Conservation (phyloP, 2,888 invertebrate genomes). For the Andrena hattorfiana region DNA sequence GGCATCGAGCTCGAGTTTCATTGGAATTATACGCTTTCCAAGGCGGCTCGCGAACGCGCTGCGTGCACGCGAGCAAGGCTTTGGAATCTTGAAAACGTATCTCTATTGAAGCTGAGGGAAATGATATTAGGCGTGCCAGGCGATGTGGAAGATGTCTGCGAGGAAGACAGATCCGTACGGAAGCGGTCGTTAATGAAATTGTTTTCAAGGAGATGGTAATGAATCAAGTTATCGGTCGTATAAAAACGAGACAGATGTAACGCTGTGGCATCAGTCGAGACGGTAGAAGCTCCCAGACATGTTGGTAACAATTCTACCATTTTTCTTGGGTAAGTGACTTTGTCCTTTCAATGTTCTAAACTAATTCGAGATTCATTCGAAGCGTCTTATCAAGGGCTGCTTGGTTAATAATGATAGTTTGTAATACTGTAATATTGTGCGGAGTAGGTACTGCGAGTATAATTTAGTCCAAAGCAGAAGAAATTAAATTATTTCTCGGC, state of each 20-base stretch:
- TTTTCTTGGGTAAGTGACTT: conserved; percentile 66
- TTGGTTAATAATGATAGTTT: too few relatives aligned
- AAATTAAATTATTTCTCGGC: too few relatives aligned
- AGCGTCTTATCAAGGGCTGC: too few relatives aligned
- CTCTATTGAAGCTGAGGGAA: conserved; percentile 37
- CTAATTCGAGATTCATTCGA: background rate
- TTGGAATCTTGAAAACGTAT: conserved; percentile 8
- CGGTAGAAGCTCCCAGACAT: conserved; percentile 44
- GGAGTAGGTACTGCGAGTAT: too few relatives aligned
- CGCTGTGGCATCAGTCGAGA: conserved; percentile 52
- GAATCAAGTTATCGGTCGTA: conserved; percentile 64
- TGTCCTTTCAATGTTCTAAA: background rate
- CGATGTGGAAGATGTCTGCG: conserved; percentile 52
- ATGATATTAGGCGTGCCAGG: conserved; percentile 34
- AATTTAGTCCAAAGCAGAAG: too few relatives aligned
- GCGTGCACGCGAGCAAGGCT: too few relatives aligned
- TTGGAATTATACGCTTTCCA: too few relatives aligned
- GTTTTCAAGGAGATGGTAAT: conserved; percentile 68
- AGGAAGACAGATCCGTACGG: conserved; percentile 61
- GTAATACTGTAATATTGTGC: too few relatives aligned
- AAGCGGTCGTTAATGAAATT: conserved; percentile 65
- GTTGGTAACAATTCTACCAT: conserved; percentile 65
- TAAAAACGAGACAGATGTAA: conserved; percentile 59
- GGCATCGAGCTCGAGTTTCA: too few relatives aligned
- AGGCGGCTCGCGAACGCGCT: too few relatives aligned